These are phyloP conservation scores for Xyrichtys novacula DNA, from an alignment of 2,797 vertebrate species.

Conservation along the genomic window DNA sequence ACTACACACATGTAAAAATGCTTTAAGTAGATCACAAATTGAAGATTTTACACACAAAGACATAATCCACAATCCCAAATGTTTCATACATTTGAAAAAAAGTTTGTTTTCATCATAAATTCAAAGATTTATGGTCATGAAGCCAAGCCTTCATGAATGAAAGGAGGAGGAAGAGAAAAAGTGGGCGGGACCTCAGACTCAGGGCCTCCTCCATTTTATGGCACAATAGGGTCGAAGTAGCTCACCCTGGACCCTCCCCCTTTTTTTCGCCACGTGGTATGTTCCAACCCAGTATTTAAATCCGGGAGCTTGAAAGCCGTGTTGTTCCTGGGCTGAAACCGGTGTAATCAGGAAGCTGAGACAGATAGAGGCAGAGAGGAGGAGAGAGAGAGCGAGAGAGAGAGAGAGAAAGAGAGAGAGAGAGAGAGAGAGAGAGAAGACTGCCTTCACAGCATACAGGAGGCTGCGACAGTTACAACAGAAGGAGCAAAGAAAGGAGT, in stretches of 20 bases:
- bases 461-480: constrained; percentile 45
- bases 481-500: constrained; percentile 37
- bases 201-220: constrained; percentile 66
- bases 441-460: constrained; percentile 32
- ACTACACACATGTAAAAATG: too few species aligned
- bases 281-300: constrained; percentile 81
- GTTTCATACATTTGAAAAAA: too few species aligned
- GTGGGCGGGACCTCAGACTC: constrained; percentile 54
- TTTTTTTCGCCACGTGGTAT: constrained; percentile 78
- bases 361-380: constrained; percentile 41
- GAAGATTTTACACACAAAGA: too few species aligned
- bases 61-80: too few species aligned
- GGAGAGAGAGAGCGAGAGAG: constrained; percentile 8
- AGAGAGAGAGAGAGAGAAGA: constrained; percentile 29
- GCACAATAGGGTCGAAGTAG: constrained; percentile 67
- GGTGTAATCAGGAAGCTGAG: constrained; percentile 74
- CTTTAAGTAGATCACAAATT: too few species aligned
- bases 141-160: constrained; percentile 42
- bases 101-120: not conserved
- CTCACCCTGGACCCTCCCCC: constrained; percentile 54
- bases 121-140: constrained; percentile 11
- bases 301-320: constrained; percentile 71
- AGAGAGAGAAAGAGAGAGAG: constrained; percentile 30
- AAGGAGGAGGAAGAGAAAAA: constrained; percentile 38
- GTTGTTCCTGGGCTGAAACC: constrained; percentile 69